Percentiles rank a stretch among this genome's conserved stretches.
phyloP scores from a whole-genome alignment of 2,113 vertebrate genomes.

The Labeo rohita region DNA sequence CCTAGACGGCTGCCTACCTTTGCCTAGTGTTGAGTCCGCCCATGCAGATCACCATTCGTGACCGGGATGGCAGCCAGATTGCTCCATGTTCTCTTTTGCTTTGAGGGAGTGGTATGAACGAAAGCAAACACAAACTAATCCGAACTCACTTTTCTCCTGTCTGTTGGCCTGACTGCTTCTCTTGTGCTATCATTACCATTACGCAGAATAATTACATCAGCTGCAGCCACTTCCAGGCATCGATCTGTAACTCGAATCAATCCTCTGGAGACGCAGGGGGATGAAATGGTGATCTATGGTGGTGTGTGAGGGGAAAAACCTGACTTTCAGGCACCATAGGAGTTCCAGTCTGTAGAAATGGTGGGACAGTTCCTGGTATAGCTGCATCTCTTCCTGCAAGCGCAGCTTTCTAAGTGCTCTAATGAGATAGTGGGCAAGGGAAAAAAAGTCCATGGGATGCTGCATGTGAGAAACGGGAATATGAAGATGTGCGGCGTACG shows the following conservation, averaged over 20 bases:
- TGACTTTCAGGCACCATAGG: slow-evolving; percentile 42
- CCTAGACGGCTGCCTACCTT: background rate
- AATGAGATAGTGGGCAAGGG: slow-evolving; percentile 28
- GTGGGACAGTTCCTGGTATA: slow-evolving; percentile 51
- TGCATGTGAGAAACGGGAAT: slow-evolving; percentile 65
- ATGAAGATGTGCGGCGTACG: slow-evolving; percentile 56
- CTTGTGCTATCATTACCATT: slow-evolving; percentile 43
- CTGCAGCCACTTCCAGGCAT: slow-evolving; percentile 60
- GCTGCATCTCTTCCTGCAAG: slow-evolving; percentile 39
- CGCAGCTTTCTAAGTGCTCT: slow-evolving; percentile 32
- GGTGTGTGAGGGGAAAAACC: slow-evolving; percentile 49
- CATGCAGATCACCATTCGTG: slow-evolving; percentile 24
- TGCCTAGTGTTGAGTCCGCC: background rate
- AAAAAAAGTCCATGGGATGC: slow-evolving; percentile 23
- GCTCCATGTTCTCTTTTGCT: slow-evolving; percentile 54
- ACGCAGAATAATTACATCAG: slow-evolving; percentile 58
- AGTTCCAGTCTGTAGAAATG: slow-evolving; percentile 30
- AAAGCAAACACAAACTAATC: slow-evolving; percentile 56
- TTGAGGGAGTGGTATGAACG: slow-evolving; percentile 63
- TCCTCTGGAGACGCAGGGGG: slow-evolving; percentile 54
- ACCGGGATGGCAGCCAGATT: slow-evolving; percentile 37
- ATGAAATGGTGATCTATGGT: slow-evolving; percentile 60
- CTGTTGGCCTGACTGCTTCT: slow-evolving; percentile 31
- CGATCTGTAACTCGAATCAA: slow-evolving; percentile 58
- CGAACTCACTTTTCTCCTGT: slow-evolving; percentile 23